These are phyloP conservation scores for Sinonovacula constricta DNA, from an alignment of 1,140 invertebrate species.

Conservation along the genomic window DNA sequence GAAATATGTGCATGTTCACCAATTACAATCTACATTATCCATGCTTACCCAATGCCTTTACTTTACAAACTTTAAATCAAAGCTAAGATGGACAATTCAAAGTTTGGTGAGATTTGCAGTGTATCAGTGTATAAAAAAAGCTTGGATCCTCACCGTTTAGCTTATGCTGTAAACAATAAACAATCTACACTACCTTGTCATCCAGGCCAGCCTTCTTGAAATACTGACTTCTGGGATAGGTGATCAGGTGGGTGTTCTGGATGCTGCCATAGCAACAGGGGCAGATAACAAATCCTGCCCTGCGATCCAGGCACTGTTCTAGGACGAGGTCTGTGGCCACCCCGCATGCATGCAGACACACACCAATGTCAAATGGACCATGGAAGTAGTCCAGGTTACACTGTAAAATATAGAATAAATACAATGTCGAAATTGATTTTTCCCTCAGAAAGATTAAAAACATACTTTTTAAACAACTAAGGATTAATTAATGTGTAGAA, in stretches of 20 bases:
- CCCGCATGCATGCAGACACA: constrained; percentile 95
- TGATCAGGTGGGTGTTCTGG: constrained; percentile 84
- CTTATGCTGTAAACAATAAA: too few relatives aligned
- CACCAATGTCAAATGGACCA: constrained; percentile 86
- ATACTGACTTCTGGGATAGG: constrained; percentile 82
- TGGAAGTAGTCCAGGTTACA: constrained; percentile 80
- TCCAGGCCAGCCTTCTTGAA: constrained; percentile 80
- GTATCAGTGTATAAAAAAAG: too few relatives aligned
- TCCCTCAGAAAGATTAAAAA: too few relatives aligned
- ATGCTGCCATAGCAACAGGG: constrained; percentile 97
- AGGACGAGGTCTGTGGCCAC: constrained; percentile 95
- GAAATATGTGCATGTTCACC: too few relatives aligned
- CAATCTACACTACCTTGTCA: constrained; percentile 70
- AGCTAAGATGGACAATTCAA: too few relatives aligned
- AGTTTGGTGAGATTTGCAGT: too few relatives aligned
- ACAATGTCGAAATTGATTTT: too few relatives aligned
- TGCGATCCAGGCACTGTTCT: constrained; percentile 87
- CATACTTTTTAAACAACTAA: too few relatives aligned
- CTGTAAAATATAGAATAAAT: constrained; percentile 61
- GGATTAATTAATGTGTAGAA: constrained; percentile 16
- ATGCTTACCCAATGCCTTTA: too few relatives aligned
- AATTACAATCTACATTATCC: too few relatives aligned
- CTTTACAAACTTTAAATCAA: too few relatives aligned
- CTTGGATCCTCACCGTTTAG: too few relatives aligned
- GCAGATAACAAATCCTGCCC: constrained; percentile 92